Evolutionary conservation across 1,140 invertebrate species (phyloP).

Genomic region (Trichonephila inaurata): DNA sequence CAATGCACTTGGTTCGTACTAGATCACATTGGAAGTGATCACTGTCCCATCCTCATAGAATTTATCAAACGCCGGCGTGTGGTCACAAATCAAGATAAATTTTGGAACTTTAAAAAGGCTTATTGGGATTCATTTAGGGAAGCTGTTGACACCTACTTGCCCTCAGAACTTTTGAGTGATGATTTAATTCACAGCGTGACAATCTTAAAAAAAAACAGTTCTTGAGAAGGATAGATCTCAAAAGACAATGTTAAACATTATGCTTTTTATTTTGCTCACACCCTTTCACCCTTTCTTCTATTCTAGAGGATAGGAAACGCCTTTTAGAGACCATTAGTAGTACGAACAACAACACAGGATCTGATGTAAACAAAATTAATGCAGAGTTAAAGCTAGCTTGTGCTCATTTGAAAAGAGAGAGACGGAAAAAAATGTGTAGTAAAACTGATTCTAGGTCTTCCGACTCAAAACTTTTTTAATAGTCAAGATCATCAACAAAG

Average conservation of each 20-base stretch:
- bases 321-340: background rate
- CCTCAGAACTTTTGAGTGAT: no score
- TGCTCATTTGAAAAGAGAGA: no score
- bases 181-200: no score
- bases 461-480: no score
- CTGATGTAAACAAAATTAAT: no score
- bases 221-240: background rate
- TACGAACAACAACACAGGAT: no score
- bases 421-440: no score
- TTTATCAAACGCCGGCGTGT: background rate
- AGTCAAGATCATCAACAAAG: no score
- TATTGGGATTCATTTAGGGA: background rate
- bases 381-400: no score
- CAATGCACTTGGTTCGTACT: background rate
- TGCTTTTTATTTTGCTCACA: background rate
- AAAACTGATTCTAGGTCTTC: no score
- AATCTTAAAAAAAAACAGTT: background rate
- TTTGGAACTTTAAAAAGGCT: background rate
- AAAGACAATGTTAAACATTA: no score
- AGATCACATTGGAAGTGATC: background rate
- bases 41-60: background rate
- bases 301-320: background rate
- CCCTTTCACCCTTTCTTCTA: background rate
- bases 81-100: background rate
- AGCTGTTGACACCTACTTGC: no score